Evolutionary conservation across 2,888 invertebrate genomes (phyloP).

Genomic region (Unio pictorum): DNA sequence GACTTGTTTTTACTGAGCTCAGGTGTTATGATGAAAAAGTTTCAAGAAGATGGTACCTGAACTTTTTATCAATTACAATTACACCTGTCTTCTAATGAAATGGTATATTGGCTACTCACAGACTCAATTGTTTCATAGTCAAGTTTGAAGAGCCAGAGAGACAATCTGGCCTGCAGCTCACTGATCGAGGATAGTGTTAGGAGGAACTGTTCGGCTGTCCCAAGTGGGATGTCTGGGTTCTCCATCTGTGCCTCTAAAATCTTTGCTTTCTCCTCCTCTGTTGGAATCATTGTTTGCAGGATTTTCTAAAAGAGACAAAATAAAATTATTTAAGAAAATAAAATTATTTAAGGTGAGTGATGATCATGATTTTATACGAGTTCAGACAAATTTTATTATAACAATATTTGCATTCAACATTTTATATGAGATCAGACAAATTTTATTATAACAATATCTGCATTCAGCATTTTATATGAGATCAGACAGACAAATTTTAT

Average conservation of each 20-base stretch:
- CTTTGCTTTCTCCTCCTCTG: conserved; percentile 95
- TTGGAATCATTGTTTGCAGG: conserved; percentile 94
- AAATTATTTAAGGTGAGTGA: too few species aligned
- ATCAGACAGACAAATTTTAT: neutral
- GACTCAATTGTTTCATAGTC: conserved; percentile 97
- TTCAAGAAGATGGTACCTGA: too few species aligned
- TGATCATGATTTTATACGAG: neutral
- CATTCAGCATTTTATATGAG: neutral
- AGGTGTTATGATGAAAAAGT: too few species aligned
- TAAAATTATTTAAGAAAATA: neutral
- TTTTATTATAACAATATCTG: neutral
- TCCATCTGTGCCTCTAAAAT: conserved; percentile 96
- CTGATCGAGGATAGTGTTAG: conserved; percentile 95
- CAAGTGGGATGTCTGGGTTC: conserved; percentile 88
- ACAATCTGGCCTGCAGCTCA: conserved; percentile 91
- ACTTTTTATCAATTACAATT: too few species aligned
- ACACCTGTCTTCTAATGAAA: too few species aligned
- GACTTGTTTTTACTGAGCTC: too few species aligned
- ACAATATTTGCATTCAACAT: neutral
- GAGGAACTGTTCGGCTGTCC: conserved; percentile 99
- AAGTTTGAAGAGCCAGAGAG: conserved; percentile 98
- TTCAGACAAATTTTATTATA: neutral
- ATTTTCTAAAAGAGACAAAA: conserved; percentile 80
- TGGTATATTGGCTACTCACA: conserved; percentile 73
- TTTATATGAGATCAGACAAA: neutral